Conservation (phyloP, 1,140 invertebrate species). For the Magallana gigas region DNA sequence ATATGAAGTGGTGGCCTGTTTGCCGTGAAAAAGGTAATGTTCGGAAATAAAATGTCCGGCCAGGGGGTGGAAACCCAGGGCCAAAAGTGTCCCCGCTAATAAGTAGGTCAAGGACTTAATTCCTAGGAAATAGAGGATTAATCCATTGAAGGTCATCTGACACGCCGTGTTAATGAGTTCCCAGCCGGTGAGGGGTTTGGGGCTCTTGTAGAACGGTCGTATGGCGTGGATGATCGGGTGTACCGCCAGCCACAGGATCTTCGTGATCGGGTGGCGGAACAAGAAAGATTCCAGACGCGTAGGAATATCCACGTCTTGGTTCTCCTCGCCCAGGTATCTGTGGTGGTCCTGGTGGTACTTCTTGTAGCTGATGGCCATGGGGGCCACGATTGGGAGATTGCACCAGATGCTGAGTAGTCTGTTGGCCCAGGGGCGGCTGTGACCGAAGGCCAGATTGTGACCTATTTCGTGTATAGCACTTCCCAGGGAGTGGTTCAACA, state of each 20-base stretch:
- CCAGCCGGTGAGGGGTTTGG: constrained; percentile 89
- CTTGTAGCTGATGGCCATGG: constrained; percentile 78
- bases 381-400: constrained; percentile 77
- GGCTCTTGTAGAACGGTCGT: constrained; percentile 80
- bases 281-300: constrained; percentile 74
- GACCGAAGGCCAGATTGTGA: constrained; percentile 79
- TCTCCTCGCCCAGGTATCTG: constrained; percentile 75
- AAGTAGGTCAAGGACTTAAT: constrained; percentile 89
- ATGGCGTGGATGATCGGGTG: constrained; percentile 76
- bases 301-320: constrained; percentile 77
- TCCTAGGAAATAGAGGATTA: constrained; percentile 90
- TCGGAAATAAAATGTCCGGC: constrained; percentile 99
- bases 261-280: constrained; percentile 75
- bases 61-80: constrained; percentile 98
- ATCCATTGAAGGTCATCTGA: constrained; percentile 90
- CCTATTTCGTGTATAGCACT: constrained; percentile 79
- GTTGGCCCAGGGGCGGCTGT: constrained; percentile 72
- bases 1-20: constrained; percentile 98
- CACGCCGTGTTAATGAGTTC: constrained; percentile 92
- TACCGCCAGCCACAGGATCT: constrained; percentile 75
- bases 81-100: constrained; percentile 91
- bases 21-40: constrained; percentile 98
- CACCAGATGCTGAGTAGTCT: constrained; percentile 76
- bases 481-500: constrained; percentile 78
- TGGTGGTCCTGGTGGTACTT: constrained; percentile 79